A percentile compares a stretch with the other conserved stretches of the same genome.
Evolutionary conservation across 2,113 vertebrate genomes (phyloP).

Genomic region (Saimiri boliviensis): DNA sequence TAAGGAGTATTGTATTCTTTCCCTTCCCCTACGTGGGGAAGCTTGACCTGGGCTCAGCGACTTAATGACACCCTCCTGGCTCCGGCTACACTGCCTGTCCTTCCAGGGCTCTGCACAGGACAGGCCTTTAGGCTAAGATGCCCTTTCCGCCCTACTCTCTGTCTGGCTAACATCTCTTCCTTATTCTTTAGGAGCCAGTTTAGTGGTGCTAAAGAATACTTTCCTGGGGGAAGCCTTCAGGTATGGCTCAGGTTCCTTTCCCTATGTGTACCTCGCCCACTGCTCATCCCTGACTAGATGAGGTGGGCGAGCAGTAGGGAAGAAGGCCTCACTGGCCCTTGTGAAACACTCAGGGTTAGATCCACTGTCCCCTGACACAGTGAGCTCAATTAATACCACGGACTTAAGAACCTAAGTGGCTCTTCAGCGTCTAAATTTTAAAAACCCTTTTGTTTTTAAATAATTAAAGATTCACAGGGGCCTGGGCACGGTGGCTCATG

Average conservation of each 20-base stretch:
- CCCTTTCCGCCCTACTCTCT: neutral
- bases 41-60: neutral
- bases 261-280: neutral
- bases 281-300: neutral
- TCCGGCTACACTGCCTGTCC: neutral
- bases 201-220: neutral
- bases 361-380: no score
- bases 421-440: neutral
- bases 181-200: neutral
- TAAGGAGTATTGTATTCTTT: neutral
- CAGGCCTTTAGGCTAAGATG: no score
- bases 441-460: neutral
- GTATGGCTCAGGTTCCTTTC: neutral
- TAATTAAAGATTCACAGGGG: neutral
- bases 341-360: neutral
- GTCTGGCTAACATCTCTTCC: neutral
- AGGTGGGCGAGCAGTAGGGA: neutral
- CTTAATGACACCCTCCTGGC: neutral
- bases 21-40: neutral
- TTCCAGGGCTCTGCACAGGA: neutral
- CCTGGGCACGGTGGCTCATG: no score
- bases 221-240: neutral
- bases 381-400: neutral
- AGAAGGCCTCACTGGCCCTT: neutral
- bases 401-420: neutral